phyloP scores from a whole-genome alignment of 2,113 vertebrate genomes.

The Dicrurus megarhynchus region DNA sequence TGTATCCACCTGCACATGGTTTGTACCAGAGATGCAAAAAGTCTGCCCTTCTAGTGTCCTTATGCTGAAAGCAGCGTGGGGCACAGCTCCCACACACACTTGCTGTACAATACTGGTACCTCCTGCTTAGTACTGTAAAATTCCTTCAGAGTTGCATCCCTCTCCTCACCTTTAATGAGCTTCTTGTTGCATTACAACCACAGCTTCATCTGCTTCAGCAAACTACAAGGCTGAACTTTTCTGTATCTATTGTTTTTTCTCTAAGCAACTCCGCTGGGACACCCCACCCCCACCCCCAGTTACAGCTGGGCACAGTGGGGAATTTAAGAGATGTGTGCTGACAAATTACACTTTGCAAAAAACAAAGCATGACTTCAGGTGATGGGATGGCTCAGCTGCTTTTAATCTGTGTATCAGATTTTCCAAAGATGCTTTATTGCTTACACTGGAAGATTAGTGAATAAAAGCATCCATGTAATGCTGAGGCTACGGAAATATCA shows the following conservation, averaged over 20 bases:
- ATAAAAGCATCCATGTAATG: not conserved
- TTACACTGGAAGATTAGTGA: not conserved
- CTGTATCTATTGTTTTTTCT: not conserved
- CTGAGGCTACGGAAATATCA: not conserved
- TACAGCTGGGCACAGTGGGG: not conserved
- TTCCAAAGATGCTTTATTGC: not conserved
- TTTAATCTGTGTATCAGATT: not conserved
- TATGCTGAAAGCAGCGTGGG: accelerated
- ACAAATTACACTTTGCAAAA: not conserved
- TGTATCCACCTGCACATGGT: not conserved
- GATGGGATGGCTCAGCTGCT: not conserved
- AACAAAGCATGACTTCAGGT: not conserved
- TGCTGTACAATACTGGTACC: not conserved
- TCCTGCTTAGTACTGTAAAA: not conserved
- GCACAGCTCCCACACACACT: not conserved
- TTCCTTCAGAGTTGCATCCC: not conserved
- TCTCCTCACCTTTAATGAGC: not conserved
- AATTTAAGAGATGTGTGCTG: not conserved
- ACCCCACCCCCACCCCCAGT: too few relatives aligned
- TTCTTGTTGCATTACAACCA: not conserved
- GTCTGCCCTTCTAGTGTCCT: not conserved
- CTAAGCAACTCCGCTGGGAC: not conserved
- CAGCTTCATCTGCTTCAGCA: not conserved
- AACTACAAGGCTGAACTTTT: not conserved
- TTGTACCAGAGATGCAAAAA: not conserved